Base-by-base conservation (phyloP, 2,888 invertebrate species). In the Apocheima hispidaria region DNA sequence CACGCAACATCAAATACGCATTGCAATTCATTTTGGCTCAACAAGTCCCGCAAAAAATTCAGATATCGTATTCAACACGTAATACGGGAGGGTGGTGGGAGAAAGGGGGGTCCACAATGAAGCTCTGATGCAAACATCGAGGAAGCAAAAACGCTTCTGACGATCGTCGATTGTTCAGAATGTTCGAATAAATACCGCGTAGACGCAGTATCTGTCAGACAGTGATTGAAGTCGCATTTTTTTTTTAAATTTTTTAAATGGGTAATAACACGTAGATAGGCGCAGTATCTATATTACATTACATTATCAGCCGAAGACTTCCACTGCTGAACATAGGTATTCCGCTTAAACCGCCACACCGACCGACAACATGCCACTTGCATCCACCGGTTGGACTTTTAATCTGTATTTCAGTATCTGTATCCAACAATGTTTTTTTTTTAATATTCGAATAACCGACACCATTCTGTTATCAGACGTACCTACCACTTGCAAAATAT, bases 111-210 rank as follows among this genome's bases (percentile, higher is more conserved):
- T 40, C 53, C 21, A 60, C 63, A 61, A 68, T 68, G 68, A 65
- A 68, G 69, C 77, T 70, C 67, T 74, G 78, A 83, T 77, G 83
- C 82, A 81, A 84, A 84, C 80, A 82, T 71, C 76, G 74, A 78
- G 79, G 78, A 66, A 70, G 82, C 77, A 78, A 78, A 82, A 82
- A 80, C 78, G 78, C 72, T 78, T 70, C 74, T 70, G 74, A 74
- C 76, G 78, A 74, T 79, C 73, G 76, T 51, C 82, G 79, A 83
- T 81, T 79, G 81, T 74, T 67, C 69, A 67, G 71, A 74, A 78
- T 78, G 79, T 81, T 79, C 76, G 77, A 75, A 73, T 77, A 82
- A 83, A 82, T 79, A 80, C 72, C 69, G 63, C 62, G 71, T 40
- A 23, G 26, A 16, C 36, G 20, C 12, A 36, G 43, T 36, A 28